A percentile compares a stretch with the other conserved stretches of the same genome.
phyloP scores from a whole-genome alignment of 2,113 vertebrate genomes.

The Otus sunia region DNA sequence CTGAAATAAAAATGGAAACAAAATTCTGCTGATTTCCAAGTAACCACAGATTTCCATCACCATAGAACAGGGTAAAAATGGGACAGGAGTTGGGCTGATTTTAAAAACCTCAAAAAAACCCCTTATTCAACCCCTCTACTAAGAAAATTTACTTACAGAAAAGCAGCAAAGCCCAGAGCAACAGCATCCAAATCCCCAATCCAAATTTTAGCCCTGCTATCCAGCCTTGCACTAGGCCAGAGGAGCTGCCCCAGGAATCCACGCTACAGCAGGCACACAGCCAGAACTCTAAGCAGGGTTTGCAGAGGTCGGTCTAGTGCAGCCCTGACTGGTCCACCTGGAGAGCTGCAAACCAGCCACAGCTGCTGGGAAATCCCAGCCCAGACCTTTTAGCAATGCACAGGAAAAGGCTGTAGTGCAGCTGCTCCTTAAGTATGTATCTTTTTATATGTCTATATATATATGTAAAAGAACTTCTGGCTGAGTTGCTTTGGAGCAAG shows the following conservation, averaged over 20 bases:
- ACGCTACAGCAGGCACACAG: fast-evolving
- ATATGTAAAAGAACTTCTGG: not conserved
- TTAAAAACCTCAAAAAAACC: not conserved
- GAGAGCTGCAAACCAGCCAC: not conserved
- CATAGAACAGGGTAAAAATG: not conserved
- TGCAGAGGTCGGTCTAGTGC: not conserved
- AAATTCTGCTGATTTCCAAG: constrained; percentile 10
- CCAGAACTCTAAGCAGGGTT: fast-evolving
- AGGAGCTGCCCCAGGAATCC: not conserved
- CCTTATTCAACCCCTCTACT: not conserved
- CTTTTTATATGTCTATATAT: not conserved
- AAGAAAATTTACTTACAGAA: not conserved
- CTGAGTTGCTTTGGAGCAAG: not conserved
- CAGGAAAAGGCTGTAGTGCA: not conserved
- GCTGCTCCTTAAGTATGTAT: not conserved
- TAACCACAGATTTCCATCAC: not conserved
- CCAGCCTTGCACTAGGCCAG: not conserved
- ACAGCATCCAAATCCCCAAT: not conserved
- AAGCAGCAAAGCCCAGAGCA: not conserved
- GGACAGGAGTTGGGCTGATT: not conserved
- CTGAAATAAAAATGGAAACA: constrained; percentile 21
- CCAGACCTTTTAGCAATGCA: not conserved
- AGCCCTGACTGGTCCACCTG: not conserved
- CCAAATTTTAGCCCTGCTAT: not conserved
- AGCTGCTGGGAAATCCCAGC: constrained; percentile 8